Conservation (phyloP, 1,140 invertebrate species). For the Formica exsecta region DNA sequence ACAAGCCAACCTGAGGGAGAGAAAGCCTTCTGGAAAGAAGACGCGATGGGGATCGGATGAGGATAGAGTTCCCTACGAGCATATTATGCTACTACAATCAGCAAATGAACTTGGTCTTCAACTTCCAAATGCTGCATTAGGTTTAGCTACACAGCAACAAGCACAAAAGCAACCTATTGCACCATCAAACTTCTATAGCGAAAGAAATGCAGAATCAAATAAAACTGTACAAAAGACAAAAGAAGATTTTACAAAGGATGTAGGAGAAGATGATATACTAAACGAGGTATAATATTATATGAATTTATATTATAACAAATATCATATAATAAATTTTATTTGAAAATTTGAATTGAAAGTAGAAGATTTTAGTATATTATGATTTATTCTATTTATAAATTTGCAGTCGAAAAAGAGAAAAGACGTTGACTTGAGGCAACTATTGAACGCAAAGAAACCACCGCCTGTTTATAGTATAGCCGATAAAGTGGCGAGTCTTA, state of each 20-base stretch:
- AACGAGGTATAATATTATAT: slow-evolving; percentile 70
- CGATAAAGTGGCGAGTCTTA: slow-evolving; percentile 81
- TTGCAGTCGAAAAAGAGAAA: slow-evolving; percentile 78
- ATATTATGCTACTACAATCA: slow-evolving; percentile 84
- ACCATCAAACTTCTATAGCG: slow-evolving; percentile 81
- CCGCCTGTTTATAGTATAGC: slow-evolving; percentile 80
- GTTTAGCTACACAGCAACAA: slow-evolving; percentile 80
- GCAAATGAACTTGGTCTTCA: slow-evolving; percentile 82
- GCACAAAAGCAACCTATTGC: slow-evolving; percentile 62
- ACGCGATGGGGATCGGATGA: slow-evolving; percentile 86
- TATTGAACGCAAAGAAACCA: slow-evolving; percentile 77
- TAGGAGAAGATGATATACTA: slow-evolving; percentile 86
- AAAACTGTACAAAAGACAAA: slow-evolving; percentile 84
- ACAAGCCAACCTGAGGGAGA: slow-evolving; percentile 74
- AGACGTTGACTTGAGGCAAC: slow-evolving; percentile 82
- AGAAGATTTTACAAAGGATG: slow-evolving; percentile 82
- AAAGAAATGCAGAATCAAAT: slow-evolving; percentile 72
- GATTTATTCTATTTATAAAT: slow-evolving; percentile 18
- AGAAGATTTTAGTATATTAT: neutral
- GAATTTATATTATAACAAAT: slow-evolving; percentile 24
- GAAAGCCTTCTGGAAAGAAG: slow-evolving; percentile 83
- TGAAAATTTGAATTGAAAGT: slow-evolving; percentile 21
- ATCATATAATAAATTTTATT: neutral
- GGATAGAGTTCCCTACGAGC: slow-evolving; percentile 84
- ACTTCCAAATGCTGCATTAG: slow-evolving; percentile 81